Conservation (phyloP, 2,888 invertebrate species). For the Epirrita christyi region DNA sequence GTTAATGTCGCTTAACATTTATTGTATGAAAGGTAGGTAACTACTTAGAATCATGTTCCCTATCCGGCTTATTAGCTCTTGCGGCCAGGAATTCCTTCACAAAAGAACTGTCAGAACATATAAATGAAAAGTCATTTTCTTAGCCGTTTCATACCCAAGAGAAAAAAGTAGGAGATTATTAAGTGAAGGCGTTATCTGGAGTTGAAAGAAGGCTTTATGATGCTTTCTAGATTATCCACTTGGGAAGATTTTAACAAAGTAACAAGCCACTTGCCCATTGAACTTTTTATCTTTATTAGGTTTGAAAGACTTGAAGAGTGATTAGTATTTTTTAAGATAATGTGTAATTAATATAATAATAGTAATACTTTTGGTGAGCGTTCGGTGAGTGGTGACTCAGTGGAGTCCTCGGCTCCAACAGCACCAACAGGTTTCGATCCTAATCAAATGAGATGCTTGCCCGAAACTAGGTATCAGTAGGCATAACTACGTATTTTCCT, state of each 20-base stretch:
- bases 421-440: too few species aligned
- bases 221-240: conserved; percentile 11
- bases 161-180: background rate
- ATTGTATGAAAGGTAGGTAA: too few species aligned
- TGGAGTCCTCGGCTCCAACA: too few species aligned
- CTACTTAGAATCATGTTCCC: too few species aligned
- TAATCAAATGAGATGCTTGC: too few species aligned
- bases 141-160: background rate
- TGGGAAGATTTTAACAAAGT: conserved; percentile 8
- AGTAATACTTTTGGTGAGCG: too few species aligned
- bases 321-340: background rate
- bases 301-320: background rate
- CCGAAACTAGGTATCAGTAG: too few species aligned
- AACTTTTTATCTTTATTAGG: conserved; percentile 12
- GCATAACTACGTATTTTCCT: too few species aligned
- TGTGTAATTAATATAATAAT: too few species aligned
- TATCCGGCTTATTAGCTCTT: conserved; percentile 6
- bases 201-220: conserved; percentile 17
- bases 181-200: background rate
- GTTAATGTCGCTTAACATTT: too few species aligned
- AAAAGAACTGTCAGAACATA: conserved; percentile 16
- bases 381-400: too few species aligned
- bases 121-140: conserved; percentile 13
- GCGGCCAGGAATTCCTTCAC: conserved; percentile 15
- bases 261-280: background rate